phyloP scores from a whole-genome alignment of 2,113 vertebrate genomes.

The Lampris megalopsis region DNA sequence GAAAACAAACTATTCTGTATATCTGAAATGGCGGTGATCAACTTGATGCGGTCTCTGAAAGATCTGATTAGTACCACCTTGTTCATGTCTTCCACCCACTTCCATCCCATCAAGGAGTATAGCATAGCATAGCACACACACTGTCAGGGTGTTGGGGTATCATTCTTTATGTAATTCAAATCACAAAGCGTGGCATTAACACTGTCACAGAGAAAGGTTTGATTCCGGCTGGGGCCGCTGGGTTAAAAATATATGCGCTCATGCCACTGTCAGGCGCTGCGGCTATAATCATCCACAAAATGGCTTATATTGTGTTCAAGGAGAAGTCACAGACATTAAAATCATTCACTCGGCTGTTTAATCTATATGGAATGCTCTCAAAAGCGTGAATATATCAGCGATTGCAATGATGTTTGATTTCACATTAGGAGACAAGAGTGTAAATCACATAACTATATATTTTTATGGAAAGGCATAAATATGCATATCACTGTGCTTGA shows the following conservation, averaged over 20 bases:
- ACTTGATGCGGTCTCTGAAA: too few species aligned
- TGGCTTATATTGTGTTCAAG: neutral
- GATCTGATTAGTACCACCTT: too few species aligned
- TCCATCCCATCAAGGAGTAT: too few species aligned
- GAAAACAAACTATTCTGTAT: too few species aligned
- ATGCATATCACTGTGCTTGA: slow-evolving; percentile 50
- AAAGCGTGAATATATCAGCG: slow-evolving; percentile 7
- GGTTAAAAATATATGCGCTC: too few species aligned
- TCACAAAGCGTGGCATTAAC: too few species aligned
- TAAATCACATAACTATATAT: slow-evolving; percentile 24
- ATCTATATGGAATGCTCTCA: slow-evolving; percentile 27
- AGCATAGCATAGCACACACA: too few species aligned
- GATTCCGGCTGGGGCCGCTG: neutral
- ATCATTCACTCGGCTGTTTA: slow-evolving; percentile 1
- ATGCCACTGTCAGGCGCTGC: too few species aligned
- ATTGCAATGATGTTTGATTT: neutral
- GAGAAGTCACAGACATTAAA: neutral
- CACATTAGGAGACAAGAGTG: slow-evolving; percentile 8
- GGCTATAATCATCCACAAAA: slow-evolving; percentile 15
- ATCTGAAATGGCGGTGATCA: too few species aligned
- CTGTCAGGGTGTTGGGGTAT: too few species aligned
- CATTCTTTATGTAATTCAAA: too few species aligned
- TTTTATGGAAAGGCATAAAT: slow-evolving; percentile 50
- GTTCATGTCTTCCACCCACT: too few species aligned
- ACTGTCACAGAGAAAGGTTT: neutral